Evolutionary conservation across 2,797 vertebrate genomes (phyloP).

Genomic region (Acanthornis magna): DNA sequence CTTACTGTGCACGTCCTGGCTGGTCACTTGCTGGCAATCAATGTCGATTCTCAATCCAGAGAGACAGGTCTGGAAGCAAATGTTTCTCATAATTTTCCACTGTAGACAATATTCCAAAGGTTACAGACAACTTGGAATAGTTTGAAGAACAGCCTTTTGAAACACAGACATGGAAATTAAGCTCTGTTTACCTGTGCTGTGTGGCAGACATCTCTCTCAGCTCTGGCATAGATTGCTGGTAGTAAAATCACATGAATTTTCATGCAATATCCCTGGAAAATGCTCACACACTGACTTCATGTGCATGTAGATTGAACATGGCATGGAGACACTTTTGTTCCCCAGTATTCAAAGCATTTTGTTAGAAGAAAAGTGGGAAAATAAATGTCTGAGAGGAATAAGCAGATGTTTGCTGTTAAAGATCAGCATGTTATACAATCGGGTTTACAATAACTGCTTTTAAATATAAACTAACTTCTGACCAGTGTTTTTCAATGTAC

Average conservation of each 20-base stretch:
- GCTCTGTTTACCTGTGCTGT: not conserved
- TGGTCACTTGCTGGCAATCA: not conserved
- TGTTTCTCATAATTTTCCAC: not conserved
- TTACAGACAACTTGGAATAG: not conserved
- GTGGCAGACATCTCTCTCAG: not conserved
- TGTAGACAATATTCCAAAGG: not conserved
- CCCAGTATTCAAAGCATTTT: conserved; percentile 10
- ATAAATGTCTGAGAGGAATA: conserved; percentile 23
- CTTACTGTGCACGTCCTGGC: rapidly evolving
- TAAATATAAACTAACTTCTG: conserved; percentile 46
- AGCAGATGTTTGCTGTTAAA: conserved; percentile 65
- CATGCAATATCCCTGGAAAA: not conserved
- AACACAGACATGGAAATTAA: not conserved
- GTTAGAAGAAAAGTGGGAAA: conserved; percentile 48
- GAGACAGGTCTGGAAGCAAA: not conserved
- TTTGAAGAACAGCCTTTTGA: conserved; percentile 12
- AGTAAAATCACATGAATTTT: conserved; percentile 5
- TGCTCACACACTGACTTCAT: not conserved
- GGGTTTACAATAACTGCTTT: conserved; percentile 47
- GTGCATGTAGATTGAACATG: not conserved
- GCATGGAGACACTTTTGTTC: not conserved
- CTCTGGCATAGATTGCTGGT: not conserved
- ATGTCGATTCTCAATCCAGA: not conserved
- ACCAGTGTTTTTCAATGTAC: conserved; percentile 49
- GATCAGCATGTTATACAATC: conserved; percentile 41